A percentile compares a stretch with the other conserved stretches of the same genome.
Conservation (phyloP, 2,113 vertebrate species). For the Bubalus kerabau region DNA sequence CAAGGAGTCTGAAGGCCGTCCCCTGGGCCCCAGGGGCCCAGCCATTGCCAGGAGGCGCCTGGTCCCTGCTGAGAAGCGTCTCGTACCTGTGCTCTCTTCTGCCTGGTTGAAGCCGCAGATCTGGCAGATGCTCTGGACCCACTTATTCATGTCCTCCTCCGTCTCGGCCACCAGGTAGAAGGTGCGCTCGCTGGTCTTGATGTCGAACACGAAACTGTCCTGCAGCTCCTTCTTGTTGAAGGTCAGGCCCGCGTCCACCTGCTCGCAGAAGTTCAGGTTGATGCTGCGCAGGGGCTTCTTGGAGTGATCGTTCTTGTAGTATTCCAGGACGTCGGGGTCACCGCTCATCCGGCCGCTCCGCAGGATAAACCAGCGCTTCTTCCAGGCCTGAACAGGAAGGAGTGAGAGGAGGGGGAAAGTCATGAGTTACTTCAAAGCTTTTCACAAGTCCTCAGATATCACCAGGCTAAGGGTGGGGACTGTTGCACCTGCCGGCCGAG, state of each 20-base stretch:
- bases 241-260: conserved; percentile 95
- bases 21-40: background rate
- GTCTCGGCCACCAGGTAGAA: conserved; percentile 98
- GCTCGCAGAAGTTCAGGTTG: conserved; percentile 97
- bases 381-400: conserved; percentile 90
- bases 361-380: conserved; percentile 98
- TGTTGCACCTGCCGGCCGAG: background rate
- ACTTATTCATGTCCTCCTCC: conserved; percentile 98
- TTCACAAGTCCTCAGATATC: background rate
- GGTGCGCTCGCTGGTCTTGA: conserved; percentile 96
- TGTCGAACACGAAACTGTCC: conserved; percentile 98
- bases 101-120: conserved; percentile 99
- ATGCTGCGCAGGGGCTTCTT: conserved; percentile 97
- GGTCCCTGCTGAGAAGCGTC: background rate
- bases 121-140: conserved; percentile 98
- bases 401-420: background rate
- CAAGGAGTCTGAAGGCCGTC: background rate
- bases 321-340: conserved; percentile 96
- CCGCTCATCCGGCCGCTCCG: conserved; percentile 98
- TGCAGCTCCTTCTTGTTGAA: conserved; percentile 99
- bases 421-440: background rate
- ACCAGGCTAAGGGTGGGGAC: background rate
- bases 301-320: conserved; percentile 98
- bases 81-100: conserved; percentile 90
- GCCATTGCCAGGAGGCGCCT: background rate